A percentile compares a stretch with the other conserved stretches of the same genome.
These are phyloP conservation scores for Drosophila simulans DNA, from an alignment of 1,140 invertebrate genomes.

Conservation along the genomic window DNA sequence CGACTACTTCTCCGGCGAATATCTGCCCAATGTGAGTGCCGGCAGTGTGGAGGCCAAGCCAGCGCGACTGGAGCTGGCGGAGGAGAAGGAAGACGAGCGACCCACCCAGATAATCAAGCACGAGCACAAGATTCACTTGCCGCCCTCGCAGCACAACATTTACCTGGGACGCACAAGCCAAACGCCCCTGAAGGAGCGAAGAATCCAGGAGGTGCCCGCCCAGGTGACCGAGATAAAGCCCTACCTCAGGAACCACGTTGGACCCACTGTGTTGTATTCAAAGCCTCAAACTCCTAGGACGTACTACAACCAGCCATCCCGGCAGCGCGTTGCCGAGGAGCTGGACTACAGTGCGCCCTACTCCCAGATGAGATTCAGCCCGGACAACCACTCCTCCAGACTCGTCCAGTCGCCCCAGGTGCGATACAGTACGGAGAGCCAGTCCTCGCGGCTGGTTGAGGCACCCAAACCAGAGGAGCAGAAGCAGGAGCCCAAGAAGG, in stretches of 20 bases:
- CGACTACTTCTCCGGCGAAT: constrained; percentile 73
- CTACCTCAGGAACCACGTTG: constrained; percentile 57
- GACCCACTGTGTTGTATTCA: constrained; percentile 66
- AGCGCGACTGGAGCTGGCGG: constrained; percentile 57
- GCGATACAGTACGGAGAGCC: constrained; percentile 15
- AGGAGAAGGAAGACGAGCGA: constrained; percentile 22
- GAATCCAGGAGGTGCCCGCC: constrained; percentile 53
- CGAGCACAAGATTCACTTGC: constrained; percentile 78
- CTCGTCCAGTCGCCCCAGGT: constrained; percentile 31
- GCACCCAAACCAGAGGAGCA: not conserved
- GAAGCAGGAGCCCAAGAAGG: constrained; percentile 10
- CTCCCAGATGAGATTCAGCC: constrained; percentile 70
- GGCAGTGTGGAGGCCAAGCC: constrained; percentile 67
- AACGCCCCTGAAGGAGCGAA: constrained; percentile 45
- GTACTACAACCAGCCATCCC: constrained; percentile 54
- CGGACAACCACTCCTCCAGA: constrained; percentile 53
- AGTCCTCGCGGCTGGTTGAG: constrained; percentile 50
- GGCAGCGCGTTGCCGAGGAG: constrained; percentile 57
- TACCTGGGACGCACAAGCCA: constrained; percentile 62
- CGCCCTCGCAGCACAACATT: constrained; percentile 79
- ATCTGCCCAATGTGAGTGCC: constrained; percentile 61
- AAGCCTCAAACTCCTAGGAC: constrained; percentile 35
- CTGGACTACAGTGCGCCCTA: constrained; percentile 78
- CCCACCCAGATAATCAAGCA: constrained; percentile 76
- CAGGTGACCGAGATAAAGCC: constrained; percentile 69